phyloP scores from a whole-genome alignment of 2,888 invertebrate genomes.

The Leptinotarsa juncta region DNA sequence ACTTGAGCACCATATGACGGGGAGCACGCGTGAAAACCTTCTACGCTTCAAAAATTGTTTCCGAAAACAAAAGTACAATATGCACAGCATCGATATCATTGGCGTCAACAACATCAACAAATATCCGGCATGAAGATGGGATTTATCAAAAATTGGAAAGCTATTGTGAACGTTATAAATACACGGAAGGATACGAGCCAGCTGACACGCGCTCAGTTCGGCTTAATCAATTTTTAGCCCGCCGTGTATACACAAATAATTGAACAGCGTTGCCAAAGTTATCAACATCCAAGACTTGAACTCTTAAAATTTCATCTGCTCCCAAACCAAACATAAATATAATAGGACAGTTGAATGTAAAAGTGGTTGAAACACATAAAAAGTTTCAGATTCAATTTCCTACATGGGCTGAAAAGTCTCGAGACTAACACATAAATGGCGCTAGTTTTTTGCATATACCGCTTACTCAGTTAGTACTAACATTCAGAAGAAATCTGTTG shows the following conservation, averaged over 20 bases:
- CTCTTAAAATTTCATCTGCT: too few relatives aligned
- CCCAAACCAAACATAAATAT: too few relatives aligned
- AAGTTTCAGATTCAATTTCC: too few relatives aligned
- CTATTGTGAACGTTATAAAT: constrained; percentile 22
- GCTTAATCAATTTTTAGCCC: constrained; percentile 38
- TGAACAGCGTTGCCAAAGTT: constrained; percentile 27
- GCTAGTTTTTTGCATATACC: too few relatives aligned
- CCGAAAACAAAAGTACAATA: not conserved
- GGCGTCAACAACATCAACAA: not conserved
- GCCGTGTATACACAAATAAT: constrained; percentile 38
- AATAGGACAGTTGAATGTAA: too few relatives aligned
- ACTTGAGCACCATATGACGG: constrained; percentile 4
- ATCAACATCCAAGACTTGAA: too few relatives aligned
- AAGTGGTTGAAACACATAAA: too few relatives aligned
- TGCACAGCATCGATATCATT: not conserved
- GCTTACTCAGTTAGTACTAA: too few relatives aligned
- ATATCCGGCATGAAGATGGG: not conserved
- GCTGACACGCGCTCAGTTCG: constrained; percentile 38
- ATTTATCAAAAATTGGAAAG: constrained; percentile 4
- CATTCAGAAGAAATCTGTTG: too few relatives aligned
- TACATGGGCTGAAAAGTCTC: too few relatives aligned
- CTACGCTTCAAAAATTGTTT: not conserved
- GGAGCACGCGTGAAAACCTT: constrained; percentile 1
- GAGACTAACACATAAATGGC: too few relatives aligned
- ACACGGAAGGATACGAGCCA: constrained; percentile 28